Evolutionary conservation across 2,113 vertebrate species (phyloP).

Genomic region (Sturnus vulgaris): DNA sequence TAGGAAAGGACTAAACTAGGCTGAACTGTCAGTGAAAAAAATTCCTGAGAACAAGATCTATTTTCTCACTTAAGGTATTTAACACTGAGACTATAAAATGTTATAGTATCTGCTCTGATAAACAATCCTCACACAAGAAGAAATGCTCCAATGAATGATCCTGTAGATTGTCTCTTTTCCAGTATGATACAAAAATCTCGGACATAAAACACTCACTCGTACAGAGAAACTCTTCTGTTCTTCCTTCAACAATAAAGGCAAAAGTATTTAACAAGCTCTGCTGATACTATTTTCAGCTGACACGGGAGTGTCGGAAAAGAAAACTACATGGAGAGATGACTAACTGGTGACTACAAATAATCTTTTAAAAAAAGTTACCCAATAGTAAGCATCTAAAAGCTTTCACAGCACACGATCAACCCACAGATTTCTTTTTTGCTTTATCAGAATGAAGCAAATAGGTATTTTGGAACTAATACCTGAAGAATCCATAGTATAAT

Average conservation of each 20-base stretch:
- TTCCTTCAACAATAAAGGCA: not conserved
- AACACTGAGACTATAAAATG: not conserved
- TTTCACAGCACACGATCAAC: not conserved
- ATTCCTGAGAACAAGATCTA: not conserved
- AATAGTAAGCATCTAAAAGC: not conserved
- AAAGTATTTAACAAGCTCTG: not conserved
- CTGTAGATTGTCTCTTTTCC: not conserved
- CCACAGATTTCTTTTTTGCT: not conserved
- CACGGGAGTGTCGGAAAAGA: not conserved
- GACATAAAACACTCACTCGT: not conserved
- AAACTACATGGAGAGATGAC: not conserved
- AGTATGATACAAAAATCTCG: not conserved
- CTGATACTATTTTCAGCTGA: not conserved
- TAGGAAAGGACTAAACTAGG: not conserved
- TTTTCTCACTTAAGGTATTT: not conserved
- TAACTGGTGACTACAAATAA: not conserved
- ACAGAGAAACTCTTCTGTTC: not conserved
- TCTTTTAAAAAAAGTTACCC: not conserved
- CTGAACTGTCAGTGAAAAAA: not conserved
- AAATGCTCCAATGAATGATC: not conserved
- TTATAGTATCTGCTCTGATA: not conserved
- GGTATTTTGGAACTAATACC: constrained; percentile 36
- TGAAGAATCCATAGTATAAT: constrained; percentile 52
- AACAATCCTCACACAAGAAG: not conserved
- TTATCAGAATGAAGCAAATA: not conserved